These are phyloP conservation scores for Hirundo rustica DNA, from an alignment of 2,797 vertebrate genomes.

Conservation along the genomic window DNA sequence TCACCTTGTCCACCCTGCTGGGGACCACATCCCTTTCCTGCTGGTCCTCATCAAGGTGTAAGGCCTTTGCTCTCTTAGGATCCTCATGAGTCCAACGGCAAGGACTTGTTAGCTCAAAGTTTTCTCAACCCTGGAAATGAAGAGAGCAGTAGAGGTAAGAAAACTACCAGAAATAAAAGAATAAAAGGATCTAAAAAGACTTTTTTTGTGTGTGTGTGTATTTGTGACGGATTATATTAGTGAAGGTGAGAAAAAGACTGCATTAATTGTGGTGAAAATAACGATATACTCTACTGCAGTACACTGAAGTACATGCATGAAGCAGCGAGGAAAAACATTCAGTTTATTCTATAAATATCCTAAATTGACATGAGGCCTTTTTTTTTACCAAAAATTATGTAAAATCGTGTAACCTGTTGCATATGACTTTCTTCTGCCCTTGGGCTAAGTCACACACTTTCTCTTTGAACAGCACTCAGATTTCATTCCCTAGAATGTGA, in stretches of 20 bases:
- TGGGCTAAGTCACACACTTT: neutral
- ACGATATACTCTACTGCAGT: neutral
- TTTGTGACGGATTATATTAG: neutral
- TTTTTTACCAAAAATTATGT: neutral
- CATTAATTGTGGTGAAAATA: neutral
- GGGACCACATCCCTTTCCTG: neutral
- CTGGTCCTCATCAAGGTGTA: fast-evolving
- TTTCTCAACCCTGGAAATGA: neutral
- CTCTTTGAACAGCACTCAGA: slow-evolving; percentile 23
- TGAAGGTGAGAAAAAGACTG: neutral
- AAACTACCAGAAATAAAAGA: neutral
- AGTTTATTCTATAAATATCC: neutral
- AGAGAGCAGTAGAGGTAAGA: neutral
- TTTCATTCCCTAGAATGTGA: slow-evolving; percentile 24
- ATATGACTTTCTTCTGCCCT: slow-evolving; percentile 23
- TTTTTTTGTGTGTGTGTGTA: no score
- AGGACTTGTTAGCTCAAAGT: neutral
- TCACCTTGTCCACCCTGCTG: neutral
- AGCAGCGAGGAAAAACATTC: neutral
- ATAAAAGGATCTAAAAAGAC: neutral
- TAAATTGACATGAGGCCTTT: neutral
- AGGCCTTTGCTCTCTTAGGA: neutral
- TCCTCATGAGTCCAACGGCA: fast-evolving
- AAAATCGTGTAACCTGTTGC: slow-evolving; percentile 46
- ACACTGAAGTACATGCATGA: neutral